Evolutionary conservation across 2,888 invertebrate genomes (phyloP).

Genomic region (Agrilus biguttatus): DNA sequence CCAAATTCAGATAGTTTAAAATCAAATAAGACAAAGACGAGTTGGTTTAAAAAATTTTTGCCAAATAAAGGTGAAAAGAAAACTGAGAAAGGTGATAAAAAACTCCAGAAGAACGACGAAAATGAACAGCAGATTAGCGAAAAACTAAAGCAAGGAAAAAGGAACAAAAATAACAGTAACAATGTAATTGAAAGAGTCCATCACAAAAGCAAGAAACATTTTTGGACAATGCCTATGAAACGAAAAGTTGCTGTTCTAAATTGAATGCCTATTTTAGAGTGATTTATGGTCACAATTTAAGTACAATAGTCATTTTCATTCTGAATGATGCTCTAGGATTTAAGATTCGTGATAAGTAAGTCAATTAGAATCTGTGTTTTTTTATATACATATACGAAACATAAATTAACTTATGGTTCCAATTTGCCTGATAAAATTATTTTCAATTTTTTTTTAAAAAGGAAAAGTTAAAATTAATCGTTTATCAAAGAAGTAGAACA

Average conservation of each 20-base stretch:
- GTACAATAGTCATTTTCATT: too few species aligned
- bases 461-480: too few species aligned
- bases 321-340: too few species aligned
- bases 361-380: too few species aligned
- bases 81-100: slow-evolving; percentile 2
- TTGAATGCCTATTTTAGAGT: too few species aligned
- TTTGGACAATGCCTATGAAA: slow-evolving; percentile 5
- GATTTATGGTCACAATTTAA: too few species aligned
- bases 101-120: slow-evolving; percentile 6
- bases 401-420: too few species aligned
- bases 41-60: slow-evolving; percentile 14
- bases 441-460: too few species aligned
- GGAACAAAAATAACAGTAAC: neutral
- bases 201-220: slow-evolving; percentile 9
- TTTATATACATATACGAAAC: too few species aligned
- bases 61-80: slow-evolving; percentile 6
- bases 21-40: slow-evolving; percentile 8
- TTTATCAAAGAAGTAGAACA: too few species aligned
- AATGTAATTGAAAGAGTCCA: slow-evolving; percentile 5
- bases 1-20: slow-evolving; percentile 10
- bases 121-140: neutral
- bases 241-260: slow-evolving; percentile 6
- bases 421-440: too few species aligned
- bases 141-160: neutral
- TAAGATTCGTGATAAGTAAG: too few species aligned